Evolutionary conservation across 2,113 vertebrate species (phyloP), one percentile per base, ranked within the genome.

Genomic region (Hypanus sabinus): DNA sequence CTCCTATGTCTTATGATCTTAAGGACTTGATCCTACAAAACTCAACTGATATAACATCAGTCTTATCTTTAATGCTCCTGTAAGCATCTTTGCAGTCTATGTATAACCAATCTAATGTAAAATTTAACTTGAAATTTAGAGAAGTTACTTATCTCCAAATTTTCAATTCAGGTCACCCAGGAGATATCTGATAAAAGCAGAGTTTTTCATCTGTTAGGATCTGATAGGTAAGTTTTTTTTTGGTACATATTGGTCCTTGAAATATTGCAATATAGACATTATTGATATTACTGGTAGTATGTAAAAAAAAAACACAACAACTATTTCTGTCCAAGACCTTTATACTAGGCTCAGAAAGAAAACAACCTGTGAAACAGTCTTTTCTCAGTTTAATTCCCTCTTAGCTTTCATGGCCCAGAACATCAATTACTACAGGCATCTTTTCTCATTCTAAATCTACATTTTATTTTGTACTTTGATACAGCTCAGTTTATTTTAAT

Each of bases 131-230:
- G 20, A 55, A 77, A 71, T 24, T 92, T 92, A 92, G 46, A 46
- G 4, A 92, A 46, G n/a, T 73, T 46, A 73, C 46, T 9, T 27
- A 94, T n/a, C 22, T 36, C 12, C 30, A 94, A 65, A 9, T 46
- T 60, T 68, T 65, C 76, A 68, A 93, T 73, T 93, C 95, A 99
- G 98, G 98, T 99, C 94, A 99, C 98, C 95, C 99, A 99, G 95
- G 99, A 99, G 96, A 99, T 99, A 96, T 99, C 97, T 1, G 99
- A 99, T 95, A 98, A 98, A 94, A 99, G 98, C 95, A 96, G 99
- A 95, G 99, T 99, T 57, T 99, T 99, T 96, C 98, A 97, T 94
- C 97, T 99, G 94, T 95, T 99, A 94, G 99, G 99, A 94, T 99
- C 99, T 94, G 99, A 99, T 98, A 99, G 99, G 99, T 99, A 96